A percentile compares a stretch with the other conserved stretches of the same genome.
Evolutionary conservation across 2,797 vertebrate genomes (phyloP).

Genomic region (Crocodylus rhombifer): DNA sequence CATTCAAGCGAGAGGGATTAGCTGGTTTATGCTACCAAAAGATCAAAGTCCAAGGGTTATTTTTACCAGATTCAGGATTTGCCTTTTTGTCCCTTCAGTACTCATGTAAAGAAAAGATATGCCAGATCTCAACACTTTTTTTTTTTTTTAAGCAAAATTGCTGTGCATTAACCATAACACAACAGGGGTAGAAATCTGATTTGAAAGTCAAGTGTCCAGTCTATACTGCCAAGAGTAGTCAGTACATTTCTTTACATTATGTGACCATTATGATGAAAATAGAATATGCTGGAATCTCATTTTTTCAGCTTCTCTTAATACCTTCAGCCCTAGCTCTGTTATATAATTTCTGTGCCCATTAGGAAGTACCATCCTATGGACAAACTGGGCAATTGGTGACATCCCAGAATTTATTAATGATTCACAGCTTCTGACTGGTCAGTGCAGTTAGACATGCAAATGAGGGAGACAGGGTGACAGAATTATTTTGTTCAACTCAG

Average conservation of each 20-base stretch:
- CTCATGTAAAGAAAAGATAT: constrained; percentile 34
- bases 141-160: constrained; percentile 13
- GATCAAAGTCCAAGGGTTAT: background rate
- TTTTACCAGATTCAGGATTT: constrained; percentile 51
- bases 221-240: background rate
- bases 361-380: background rate
- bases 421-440: too few relatives aligned
- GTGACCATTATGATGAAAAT: background rate
- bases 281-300: background rate
- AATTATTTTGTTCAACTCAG: too few relatives aligned
- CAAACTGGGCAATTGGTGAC: background rate
- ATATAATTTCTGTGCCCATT: background rate
- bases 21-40: constrained; percentile 35
- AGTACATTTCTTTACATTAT: background rate
- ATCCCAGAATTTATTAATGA: too few relatives aligned
- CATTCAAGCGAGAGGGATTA: constrained; percentile 48
- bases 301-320: background rate
- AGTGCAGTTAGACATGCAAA: too few relatives aligned
- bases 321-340: background rate
- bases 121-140: background rate
- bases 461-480: too few relatives aligned
- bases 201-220: background rate
- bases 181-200: constrained; percentile 20
- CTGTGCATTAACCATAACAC: background rate
- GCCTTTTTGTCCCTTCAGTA: constrained; percentile 13